Percentiles rank a stretch among this genome's conserved stretches.
Evolutionary conservation across 2,797 vertebrate genomes (phyloP).

Genomic region (Danio tinwini): DNA sequence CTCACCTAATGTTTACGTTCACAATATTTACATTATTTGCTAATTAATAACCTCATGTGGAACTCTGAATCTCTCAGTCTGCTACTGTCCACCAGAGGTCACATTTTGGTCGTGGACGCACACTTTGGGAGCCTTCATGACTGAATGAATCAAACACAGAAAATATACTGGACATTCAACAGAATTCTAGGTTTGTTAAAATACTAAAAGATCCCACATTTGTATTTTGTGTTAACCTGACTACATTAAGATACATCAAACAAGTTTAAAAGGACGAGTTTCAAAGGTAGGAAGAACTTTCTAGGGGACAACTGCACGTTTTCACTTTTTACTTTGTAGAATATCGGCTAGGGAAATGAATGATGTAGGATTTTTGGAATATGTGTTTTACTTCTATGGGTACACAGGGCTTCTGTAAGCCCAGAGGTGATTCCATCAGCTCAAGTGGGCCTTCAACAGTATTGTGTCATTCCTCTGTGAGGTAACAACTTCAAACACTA

Average conservation of each 20-base stretch:
- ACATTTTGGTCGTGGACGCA: too few species aligned
- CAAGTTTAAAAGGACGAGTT: background rate
- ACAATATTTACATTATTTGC: too few species aligned
- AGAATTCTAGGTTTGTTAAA: background rate
- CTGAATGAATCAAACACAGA: too few species aligned
- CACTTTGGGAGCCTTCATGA: too few species aligned
- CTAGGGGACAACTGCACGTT: background rate
- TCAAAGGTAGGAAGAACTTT: background rate
- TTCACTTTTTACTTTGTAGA: background rate
- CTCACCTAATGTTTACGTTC: too few species aligned
- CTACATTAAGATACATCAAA: background rate
- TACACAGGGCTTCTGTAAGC: conserved; percentile 1
- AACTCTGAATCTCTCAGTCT: too few species aligned
- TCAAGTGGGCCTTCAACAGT: conserved; percentile 10
- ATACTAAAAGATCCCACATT: background rate
- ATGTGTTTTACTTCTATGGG: conserved; percentile 15
- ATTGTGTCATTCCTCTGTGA: background rate
- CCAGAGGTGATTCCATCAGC: conserved; percentile 31
- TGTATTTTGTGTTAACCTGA: background rate
- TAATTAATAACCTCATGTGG: too few species aligned
- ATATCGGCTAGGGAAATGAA: background rate
- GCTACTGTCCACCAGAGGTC: too few species aligned
- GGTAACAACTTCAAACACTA: conserved; percentile 41
- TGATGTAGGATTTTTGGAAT: conserved; percentile 11
- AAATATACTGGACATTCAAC: too few species aligned